Evolutionary conservation across 2,113 vertebrate species (phyloP).

Genomic region (Otis tarda): DNA sequence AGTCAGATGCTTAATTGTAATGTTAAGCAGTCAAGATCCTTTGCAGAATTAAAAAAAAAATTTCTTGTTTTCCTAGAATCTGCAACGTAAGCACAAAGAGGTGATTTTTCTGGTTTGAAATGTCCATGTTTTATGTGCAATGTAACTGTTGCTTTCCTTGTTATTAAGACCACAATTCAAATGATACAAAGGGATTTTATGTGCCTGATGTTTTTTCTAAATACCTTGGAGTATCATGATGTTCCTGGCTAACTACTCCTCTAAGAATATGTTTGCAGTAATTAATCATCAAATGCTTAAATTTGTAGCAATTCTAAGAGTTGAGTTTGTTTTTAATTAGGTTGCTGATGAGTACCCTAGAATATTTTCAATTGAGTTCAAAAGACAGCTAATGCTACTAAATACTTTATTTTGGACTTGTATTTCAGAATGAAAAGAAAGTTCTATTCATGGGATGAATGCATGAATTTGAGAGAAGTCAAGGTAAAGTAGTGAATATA

Average conservation of each 20-base stretch:
- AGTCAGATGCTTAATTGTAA: not conserved
- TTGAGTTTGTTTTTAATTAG: not conserved
- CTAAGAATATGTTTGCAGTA: not conserved
- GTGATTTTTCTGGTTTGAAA: not conserved
- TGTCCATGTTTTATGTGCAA: not conserved
- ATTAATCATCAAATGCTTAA: not conserved
- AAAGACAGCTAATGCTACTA: not conserved
- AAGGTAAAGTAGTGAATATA: slow-evolving; percentile 81
- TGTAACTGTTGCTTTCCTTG: not conserved
- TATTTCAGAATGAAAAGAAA: slow-evolving; percentile 96
- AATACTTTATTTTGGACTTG: slow-evolving; percentile 5
- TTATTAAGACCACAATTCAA: not conserved
- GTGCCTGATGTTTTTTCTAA: not conserved
- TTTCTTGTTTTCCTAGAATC: not conserved
- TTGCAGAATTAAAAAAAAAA: not conserved
- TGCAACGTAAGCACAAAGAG: not conserved
- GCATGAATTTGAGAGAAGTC: slow-evolving; percentile 97
- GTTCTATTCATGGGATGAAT: slow-evolving; percentile 99
- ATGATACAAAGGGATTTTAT: not conserved
- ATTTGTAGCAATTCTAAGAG: not conserved
- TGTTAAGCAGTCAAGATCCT: not conserved
- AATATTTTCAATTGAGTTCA: not conserved
- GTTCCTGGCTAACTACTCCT: not conserved
- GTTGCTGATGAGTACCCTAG: not conserved
- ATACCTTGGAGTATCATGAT: not conserved